These are phyloP conservation scores for Molothrus ater DNA, from an alignment of 2,797 vertebrate genomes.

Conservation along the genomic window DNA sequence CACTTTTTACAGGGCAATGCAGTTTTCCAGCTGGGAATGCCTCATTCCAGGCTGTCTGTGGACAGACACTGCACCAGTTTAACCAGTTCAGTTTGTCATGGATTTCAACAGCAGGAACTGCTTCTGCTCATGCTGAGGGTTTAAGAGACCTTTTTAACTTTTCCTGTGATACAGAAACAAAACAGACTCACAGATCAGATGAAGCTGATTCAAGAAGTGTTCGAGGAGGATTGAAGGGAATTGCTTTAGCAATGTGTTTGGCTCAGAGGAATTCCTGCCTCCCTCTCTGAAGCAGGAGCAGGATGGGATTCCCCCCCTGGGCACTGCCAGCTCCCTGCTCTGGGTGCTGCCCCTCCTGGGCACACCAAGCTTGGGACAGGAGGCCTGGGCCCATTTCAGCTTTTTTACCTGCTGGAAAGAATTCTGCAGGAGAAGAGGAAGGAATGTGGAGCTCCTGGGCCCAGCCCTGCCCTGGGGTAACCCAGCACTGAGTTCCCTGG, in stretches of 20 bases:
- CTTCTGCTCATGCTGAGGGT: background rate
- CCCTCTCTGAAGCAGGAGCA: background rate
- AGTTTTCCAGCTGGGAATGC: background rate
- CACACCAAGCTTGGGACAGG: background rate
- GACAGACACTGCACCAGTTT: background rate
- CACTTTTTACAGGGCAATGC: background rate
- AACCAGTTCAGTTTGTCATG: background rate
- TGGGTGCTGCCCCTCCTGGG: background rate
- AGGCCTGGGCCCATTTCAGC: background rate
- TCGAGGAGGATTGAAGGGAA: background rate
- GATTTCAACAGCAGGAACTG: background rate
- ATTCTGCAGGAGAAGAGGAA: background rate
- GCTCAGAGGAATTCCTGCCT: background rate
- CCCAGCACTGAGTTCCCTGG: background rate
- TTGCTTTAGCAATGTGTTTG: background rate
- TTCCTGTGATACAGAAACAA: background rate
- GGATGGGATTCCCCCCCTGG: background rate
- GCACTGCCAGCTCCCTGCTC: background rate
- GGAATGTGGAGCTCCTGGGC: background rate
- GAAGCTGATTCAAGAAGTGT: background rate
- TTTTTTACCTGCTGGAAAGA: background rate
- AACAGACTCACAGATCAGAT: background rate
- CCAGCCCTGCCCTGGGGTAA: background rate
- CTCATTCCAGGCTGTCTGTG: accelerated
- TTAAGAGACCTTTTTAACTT: background rate